Evolutionary conservation across 2,797 vertebrate genomes (phyloP).

Genomic region (Numenius phaeopus): DNA sequence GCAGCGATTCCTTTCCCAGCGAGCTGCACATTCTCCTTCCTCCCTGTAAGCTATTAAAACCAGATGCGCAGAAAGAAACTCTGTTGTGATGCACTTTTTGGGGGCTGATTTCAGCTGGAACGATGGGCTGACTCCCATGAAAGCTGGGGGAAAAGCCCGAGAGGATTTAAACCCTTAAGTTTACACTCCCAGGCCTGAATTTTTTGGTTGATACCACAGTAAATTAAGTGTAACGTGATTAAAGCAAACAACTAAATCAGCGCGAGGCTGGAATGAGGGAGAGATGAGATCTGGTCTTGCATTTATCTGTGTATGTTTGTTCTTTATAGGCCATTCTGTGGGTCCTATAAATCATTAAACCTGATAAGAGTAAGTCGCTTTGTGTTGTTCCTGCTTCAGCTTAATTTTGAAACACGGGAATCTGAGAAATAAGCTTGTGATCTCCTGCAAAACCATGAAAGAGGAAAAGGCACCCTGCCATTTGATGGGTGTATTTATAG

Average conservation of each 20-base stretch:
- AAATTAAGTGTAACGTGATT: background rate
- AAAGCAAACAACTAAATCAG: background rate
- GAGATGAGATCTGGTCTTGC: background rate
- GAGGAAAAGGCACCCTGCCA: background rate
- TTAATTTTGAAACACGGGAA: background rate
- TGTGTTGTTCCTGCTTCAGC: fast-evolving
- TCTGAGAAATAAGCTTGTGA: background rate
- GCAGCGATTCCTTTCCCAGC: slow-evolving; percentile 22
- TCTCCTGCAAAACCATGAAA: background rate
- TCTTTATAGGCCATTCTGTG: background rate
- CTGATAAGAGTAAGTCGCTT: background rate
- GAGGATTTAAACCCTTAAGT: background rate
- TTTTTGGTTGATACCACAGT: background rate
- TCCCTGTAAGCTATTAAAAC: background rate
- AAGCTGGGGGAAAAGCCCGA: background rate
- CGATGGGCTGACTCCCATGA: background rate
- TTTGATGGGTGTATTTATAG: background rate
- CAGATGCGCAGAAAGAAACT: slow-evolving; percentile 23
- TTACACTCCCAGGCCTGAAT: background rate
- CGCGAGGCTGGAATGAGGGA: background rate
- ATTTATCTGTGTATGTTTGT: background rate
- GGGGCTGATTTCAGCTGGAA: background rate
- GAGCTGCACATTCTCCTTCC: slow-evolving; percentile 10
- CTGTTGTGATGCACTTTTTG: background rate
- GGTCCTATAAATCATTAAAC: background rate